phyloP scores from a whole-genome alignment of 2,888 invertebrate genomes.

The Hirtodrosophila cameraria region DNA sequence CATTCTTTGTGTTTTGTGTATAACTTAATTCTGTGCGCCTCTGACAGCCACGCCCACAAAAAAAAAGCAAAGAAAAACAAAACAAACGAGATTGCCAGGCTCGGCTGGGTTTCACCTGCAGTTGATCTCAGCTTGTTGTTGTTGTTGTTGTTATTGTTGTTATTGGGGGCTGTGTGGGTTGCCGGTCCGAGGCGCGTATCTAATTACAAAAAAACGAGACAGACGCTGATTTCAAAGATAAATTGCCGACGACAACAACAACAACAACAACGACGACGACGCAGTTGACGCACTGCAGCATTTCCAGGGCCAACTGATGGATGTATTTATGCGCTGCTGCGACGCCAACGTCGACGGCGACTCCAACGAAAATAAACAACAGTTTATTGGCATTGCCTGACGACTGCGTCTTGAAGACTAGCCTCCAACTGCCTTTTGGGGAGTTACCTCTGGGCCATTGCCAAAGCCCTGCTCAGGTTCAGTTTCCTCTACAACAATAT shows the following conservation, averaged over 20 bases:
- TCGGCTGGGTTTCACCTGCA: slow-evolving; percentile 50
- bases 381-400: slow-evolving; percentile 69
- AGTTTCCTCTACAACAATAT: neutral
- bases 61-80: neutral
- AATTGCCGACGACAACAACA: slow-evolving; percentile 77
- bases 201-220: slow-evolving; percentile 74
- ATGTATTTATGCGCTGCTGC: slow-evolving; percentile 71
- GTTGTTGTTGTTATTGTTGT: slow-evolving; percentile 15
- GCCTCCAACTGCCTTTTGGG: slow-evolving; percentile 17
- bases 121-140: slow-evolving; percentile 13
- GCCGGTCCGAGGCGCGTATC: slow-evolving; percentile 63
- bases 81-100: slow-evolving; percentile 56
- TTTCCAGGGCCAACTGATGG: slow-evolving; percentile 56
- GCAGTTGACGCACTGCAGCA: slow-evolving; percentile 42
- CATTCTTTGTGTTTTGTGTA: slow-evolving; percentile 58
- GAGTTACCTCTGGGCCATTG: neutral
- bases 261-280: too few relatives aligned
- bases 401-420: slow-evolving; percentile 16
- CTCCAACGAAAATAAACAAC: slow-evolving; percentile 73
- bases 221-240: slow-evolving; percentile 78
- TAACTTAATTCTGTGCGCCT: slow-evolving; percentile 72
- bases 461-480: neutral
- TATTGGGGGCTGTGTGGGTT: slow-evolving; percentile 64
- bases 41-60: slow-evolving; percentile 65
- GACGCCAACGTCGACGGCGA: slow-evolving; percentile 16